Conservation (phyloP, 2,888 invertebrate species). For the Microctonus hyperodae region DNA sequence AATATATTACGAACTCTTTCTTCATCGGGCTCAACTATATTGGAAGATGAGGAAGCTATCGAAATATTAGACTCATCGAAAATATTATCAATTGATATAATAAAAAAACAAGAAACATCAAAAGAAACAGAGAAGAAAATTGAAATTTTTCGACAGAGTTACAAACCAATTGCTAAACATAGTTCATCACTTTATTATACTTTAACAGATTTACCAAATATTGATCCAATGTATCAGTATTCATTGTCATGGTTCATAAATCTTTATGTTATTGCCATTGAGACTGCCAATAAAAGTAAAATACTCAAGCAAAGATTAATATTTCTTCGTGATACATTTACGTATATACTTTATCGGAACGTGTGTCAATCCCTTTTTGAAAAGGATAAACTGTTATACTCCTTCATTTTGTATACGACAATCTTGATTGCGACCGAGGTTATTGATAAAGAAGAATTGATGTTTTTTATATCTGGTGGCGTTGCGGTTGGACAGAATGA, state of each 20-base stretch:
- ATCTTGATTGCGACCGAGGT: conserved; percentile 69
- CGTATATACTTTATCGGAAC: conserved; percentile 80
- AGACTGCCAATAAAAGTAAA: conserved; percentile 76
- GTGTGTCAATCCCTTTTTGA: conserved; percentile 86
- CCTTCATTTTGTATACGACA: conserved; percentile 80
- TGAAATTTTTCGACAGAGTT: conserved; percentile 77
- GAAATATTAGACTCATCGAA: conserved; percentile 88
- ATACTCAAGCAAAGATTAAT: conserved; percentile 74
- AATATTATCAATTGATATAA: conserved; percentile 79
- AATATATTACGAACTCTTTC: conserved; percentile 86
- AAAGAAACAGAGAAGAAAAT: conserved; percentile 80
- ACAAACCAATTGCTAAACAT: conserved; percentile 80
- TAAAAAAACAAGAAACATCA: conserved; percentile 80
- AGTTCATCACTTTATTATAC: conserved; percentile 84
- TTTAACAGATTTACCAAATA: conserved; percentile 81
- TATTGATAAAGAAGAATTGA: conserved; percentile 70
- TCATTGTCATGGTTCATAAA: conserved; percentile 87
- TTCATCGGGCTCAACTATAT: conserved; percentile 83
- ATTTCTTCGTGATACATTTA: conserved; percentile 78
- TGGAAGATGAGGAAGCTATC: conserved; percentile 91
- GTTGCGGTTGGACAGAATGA: conserved; percentile 72
- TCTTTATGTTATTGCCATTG: conserved; percentile 79
- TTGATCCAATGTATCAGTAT: conserved; percentile 91
- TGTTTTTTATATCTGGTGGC: conserved; percentile 81
- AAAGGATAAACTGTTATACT: conserved; percentile 74